Conservation (phyloP, 2,113 vertebrate genomes). For the Tragelaphus buxtoni region DNA sequence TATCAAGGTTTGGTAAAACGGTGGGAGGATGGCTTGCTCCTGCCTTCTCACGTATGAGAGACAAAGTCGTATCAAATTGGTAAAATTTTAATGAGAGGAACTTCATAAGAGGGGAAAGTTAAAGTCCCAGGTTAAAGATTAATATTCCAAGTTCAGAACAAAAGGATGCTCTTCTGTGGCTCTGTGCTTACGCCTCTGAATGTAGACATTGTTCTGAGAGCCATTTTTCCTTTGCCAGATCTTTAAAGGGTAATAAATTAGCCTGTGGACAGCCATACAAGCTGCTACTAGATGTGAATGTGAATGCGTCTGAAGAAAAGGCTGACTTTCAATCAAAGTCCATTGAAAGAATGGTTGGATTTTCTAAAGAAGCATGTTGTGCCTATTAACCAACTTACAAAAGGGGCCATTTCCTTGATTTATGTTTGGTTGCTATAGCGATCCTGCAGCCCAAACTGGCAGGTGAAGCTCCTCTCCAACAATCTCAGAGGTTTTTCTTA, state of each 20-base stretch:
- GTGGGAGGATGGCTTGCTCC: constrained; percentile 51
- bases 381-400: constrained; percentile 97
- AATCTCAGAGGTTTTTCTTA: constrained; percentile 81
- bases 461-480: constrained; percentile 84
- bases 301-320: constrained; percentile 92
- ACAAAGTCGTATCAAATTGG: constrained; percentile 74
- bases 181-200: constrained; percentile 84
- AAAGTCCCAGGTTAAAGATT: constrained; percentile 85
- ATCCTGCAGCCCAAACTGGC: constrained; percentile 84
- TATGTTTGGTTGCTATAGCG: constrained; percentile 91
- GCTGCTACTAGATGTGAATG: constrained; percentile 93
- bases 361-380: constrained; percentile 96
- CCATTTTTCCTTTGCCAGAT: constrained; percentile 89
- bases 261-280: constrained; percentile 91
- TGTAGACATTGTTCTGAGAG: constrained; percentile 90
- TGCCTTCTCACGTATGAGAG: constrained; percentile 34
- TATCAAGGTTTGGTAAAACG: constrained; percentile 63
- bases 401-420: constrained; percentile 94
- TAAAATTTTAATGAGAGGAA: constrained; percentile 81
- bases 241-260: constrained; percentile 95
- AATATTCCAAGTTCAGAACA: constrained; percentile 84
- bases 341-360: constrained; percentile 93
- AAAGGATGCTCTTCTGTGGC: constrained; percentile 88
- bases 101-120: constrained; percentile 71
- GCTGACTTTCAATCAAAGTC: constrained; percentile 94